phyloP scores from a whole-genome alignment of 2,888 invertebrate genomes.

The Harpalus rufipes region DNA sequence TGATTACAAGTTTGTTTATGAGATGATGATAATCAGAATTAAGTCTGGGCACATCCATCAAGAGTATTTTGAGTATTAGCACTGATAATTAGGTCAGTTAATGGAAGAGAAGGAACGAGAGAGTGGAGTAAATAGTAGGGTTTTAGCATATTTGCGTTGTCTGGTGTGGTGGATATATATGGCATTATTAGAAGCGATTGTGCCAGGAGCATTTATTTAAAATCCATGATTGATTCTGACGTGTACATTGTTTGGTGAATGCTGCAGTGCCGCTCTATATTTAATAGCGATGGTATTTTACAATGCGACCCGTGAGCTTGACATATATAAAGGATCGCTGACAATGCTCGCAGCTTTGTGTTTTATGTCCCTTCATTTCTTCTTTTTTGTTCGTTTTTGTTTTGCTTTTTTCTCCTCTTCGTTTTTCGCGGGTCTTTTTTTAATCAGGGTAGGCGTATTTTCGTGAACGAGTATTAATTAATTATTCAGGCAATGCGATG shows the following conservation, averaged over 20 bases:
- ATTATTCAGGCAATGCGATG: constrained; percentile 64
- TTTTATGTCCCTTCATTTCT: constrained; percentile 66
- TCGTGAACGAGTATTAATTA: constrained; percentile 67
- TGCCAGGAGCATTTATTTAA: constrained; percentile 64
- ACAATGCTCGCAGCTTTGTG: constrained; percentile 67
- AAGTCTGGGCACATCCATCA: constrained; percentile 10
- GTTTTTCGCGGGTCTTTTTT: constrained; percentile 62
- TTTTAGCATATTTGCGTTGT: constrained; percentile 32
- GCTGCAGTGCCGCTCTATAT: constrained; percentile 58
- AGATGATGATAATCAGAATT: constrained; percentile 20
- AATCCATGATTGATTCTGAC: constrained; percentile 67
- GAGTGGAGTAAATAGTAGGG: constrained; percentile 20
- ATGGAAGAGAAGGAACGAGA: constrained; percentile 20
- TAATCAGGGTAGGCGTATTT: constrained; percentile 67
- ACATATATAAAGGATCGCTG: constrained; percentile 67
- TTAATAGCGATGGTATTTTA: constrained; percentile 67
- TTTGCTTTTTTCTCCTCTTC: constrained; percentile 57
- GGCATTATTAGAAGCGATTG: constrained; percentile 63
- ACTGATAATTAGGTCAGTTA: constrained; percentile 46
- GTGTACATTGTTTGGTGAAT: constrained; percentile 65
- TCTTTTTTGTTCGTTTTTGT: constrained; percentile 64
- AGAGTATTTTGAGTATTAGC: constrained; percentile 30
- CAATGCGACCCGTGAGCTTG: constrained; percentile 65
- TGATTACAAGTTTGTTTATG: constrained; percentile 14
- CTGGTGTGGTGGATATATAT: constrained; percentile 45